Percentiles rank a stretch among this genome's conserved stretches.
These are phyloP conservation scores for Loripinus fragilis DNA, from an alignment of 2,888 invertebrate genomes.

Conservation along the genomic window DNA sequence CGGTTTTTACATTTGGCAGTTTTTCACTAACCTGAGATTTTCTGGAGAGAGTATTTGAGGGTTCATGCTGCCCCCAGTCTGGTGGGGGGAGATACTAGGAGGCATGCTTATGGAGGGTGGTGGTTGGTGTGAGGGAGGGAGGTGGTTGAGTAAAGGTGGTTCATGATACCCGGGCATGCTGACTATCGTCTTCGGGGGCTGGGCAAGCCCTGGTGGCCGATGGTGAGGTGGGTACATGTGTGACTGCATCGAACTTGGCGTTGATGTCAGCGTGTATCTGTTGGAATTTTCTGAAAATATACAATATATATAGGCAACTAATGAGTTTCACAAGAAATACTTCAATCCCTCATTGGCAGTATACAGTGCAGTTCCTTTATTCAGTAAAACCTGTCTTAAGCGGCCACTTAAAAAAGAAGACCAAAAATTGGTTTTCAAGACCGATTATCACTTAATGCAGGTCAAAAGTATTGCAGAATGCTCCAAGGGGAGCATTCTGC, in stretches of 20 bases:
- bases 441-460: too few species aligned
- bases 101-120: conserved; percentile 59
- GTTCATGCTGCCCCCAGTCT: conserved; percentile 69
- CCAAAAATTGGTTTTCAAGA: too few species aligned
- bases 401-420: too few species aligned
- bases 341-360: too few species aligned
- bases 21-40: conserved; percentile 73
- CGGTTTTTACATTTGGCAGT: too few species aligned
- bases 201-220: conserved; percentile 61
- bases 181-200: conserved; percentile 47
- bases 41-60: conserved; percentile 70
- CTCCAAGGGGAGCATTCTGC: too few species aligned
- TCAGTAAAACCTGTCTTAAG: too few species aligned
- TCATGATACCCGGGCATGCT: conserved; percentile 68
- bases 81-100: conserved; percentile 65
- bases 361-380: background rate
- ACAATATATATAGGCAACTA: too few species aligned
- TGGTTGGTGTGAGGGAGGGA: conserved; percentile 55
- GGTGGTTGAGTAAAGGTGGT: conserved; percentile 74
- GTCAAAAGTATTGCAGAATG: too few species aligned
- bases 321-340: too few species aligned
- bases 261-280: conserved; percentile 48
- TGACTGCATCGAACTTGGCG: conserved; percentile 64
- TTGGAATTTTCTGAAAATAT: conserved; percentile 57
- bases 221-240: conserved; percentile 70